Evolutionary conservation across 2,888 invertebrate genomes (phyloP).

Genomic region (Harpalus rubripes): DNA sequence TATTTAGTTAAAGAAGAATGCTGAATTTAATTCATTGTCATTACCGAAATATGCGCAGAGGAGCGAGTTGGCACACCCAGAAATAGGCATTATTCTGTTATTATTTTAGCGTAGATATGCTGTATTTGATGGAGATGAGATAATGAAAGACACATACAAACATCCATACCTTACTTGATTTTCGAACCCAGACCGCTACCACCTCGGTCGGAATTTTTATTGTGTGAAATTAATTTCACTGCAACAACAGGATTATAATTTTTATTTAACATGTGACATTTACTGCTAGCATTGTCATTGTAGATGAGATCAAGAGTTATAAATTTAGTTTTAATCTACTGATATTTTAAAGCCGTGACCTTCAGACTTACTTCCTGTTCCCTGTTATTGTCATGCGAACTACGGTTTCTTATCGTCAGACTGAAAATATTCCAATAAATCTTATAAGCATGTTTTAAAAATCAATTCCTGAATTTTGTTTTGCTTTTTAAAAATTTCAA

Average conservation of each 20-base stretch:
- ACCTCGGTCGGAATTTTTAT: conserved; percentile 11
- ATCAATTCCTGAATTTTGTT: background rate
- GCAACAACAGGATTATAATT: conserved; percentile 6
- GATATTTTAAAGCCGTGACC: conserved; percentile 34
- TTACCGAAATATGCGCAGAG: too few relatives aligned
- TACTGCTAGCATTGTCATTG: conserved; percentile 6
- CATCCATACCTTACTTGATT: too few relatives aligned
- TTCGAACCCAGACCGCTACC: too few relatives aligned
- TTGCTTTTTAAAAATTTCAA: background rate
- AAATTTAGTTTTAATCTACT: conserved; percentile 42
- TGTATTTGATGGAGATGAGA: too few relatives aligned
- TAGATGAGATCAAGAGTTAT: conserved; percentile 28
- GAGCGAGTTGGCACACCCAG: too few relatives aligned
- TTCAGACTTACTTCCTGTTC: conserved; percentile 40
- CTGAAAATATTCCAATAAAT: conserved; percentile 7
- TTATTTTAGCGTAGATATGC: too few relatives aligned
- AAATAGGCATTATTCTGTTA: too few relatives aligned
- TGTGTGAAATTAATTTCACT: conserved; percentile 5
- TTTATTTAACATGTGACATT: conserved; percentile 39
- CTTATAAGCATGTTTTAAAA: background rate
- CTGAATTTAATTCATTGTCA: too few relatives aligned
- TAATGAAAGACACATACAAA: too few relatives aligned
- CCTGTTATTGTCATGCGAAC: conserved; percentile 34
- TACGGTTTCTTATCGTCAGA: background rate
- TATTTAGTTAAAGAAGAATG: too few relatives aligned